These are phyloP conservation scores for Climacteris rufus DNA, from an alignment of 2,113 vertebrate genomes.

Conservation along the genomic window DNA sequence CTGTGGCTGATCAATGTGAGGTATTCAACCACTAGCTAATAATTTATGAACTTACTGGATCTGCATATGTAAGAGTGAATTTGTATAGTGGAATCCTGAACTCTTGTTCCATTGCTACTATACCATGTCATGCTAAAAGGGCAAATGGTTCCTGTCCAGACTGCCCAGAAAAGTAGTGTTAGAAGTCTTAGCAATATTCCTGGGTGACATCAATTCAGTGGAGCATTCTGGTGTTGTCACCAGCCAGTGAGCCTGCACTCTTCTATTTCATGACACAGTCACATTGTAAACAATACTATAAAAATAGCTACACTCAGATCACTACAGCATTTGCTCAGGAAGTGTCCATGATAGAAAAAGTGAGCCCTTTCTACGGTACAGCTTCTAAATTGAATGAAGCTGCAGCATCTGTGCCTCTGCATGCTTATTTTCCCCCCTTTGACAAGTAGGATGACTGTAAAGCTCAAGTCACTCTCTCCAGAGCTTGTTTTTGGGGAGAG, in stretches of 20 bases:
- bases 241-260: neutral
- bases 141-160: neutral
- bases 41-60: neutral
- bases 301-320: neutral
- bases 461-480: neutral
- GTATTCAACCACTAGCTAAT: neutral
- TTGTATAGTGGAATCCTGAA: neutral
- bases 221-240: neutral
- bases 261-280: neutral
- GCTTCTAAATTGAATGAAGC: neutral
- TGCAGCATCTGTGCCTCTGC: neutral
- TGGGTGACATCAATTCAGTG: neutral
- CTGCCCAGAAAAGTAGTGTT: neutral
- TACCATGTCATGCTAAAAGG: neutral
- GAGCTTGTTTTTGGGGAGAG: neutral
- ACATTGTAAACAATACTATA: neutral
- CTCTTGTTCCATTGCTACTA: neutral
- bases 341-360: neutral
- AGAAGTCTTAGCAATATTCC: neutral
- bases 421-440: neutral
- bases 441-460: neutral
- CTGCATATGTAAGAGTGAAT: neutral
- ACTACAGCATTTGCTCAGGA: neutral
- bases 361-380: neutral
- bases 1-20: neutral